Base-by-base conservation (phyloP, 1,140 invertebrate species). In the Acyrthosiphon pisum region DNA sequence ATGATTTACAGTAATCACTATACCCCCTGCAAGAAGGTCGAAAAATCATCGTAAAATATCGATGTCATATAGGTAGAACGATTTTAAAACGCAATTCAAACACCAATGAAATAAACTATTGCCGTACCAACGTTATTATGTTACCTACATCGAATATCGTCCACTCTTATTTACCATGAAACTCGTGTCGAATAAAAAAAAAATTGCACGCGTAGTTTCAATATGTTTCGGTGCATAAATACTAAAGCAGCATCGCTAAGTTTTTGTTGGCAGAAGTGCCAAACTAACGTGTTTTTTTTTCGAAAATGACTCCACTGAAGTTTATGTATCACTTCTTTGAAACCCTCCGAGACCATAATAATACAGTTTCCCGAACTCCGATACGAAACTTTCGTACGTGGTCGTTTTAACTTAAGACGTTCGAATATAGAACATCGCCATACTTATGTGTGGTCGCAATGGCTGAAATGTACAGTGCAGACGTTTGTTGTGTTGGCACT, bases 371-470 rank as follows among this genome's bases (percentile, higher is more conserved):
- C 53, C 26, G 26, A 90, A 90, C 56, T 90, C 53, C 89, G 35
- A 90, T 60, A 68, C 89, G 53, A 90, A 90, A 90, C 89, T 90
- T 90, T 68, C 56, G 53, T 90, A 90, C 89, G 89, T 90, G 89
- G 89, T 90, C 89, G 89, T 90, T 90, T 90, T 90, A 90, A 90
- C 89, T 90, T 90, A 90, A 90, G 89, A 90, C 89, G 37, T 60
- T 68, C 89, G 89, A 90, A 60, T 56, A 89, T 56, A 48, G 88
- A 88, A 50, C 30, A 88, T 48, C 30, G 18, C 44, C 1, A 50
- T 41, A 50, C 46, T 22, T 50, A 35, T 88, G 18, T 88, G 48
- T 26, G n/a, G 35, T 11, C 35, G 44, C 14, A 88, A 41, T 41
- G 11, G 30, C 26, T 88, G 83, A 87, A 48, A n/a, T 90, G 41